Base-by-base conservation (phyloP, 1,140 invertebrate genomes). In the Phenacoccus solenopsis region DNA sequence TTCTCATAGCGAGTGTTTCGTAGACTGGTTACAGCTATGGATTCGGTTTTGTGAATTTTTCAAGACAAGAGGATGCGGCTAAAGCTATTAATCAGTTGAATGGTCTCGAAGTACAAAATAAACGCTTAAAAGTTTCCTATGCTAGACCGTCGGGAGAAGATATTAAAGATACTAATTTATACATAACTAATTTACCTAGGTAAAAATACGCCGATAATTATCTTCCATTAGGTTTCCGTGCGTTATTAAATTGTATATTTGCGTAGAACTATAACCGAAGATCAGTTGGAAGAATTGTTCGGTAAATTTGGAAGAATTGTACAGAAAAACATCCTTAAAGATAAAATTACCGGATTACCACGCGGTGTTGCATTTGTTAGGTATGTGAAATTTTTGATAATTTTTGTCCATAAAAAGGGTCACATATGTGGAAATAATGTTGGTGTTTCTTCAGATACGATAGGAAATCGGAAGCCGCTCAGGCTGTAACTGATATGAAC, bases 21-120 rank as follows among this genome's bases (percentile, higher is more conserved):
- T 80, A 91, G 84, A 94, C 93, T 79, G 92, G 92, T 24, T 97
- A 97, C 79, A 95, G 92, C 79, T 97, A 93, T 79, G 94, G 95
- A 16, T 98, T 96, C 81, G 94, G 93, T 21, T 98, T 98, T 82
- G 93, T 97, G 20, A 95, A 96, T 78, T 98, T 92, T 79, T 82
- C 86, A 28, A 87, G 86, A 73, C 86, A 89, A 72, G 88, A 91
- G 77, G 92, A 95, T 82, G 94, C 94, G 22, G 80, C 85, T 38
- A 85, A 87, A 74, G 94, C 94, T 28, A 95, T 96, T 72, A 84
- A 87, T 74, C 87, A 87, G 7, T 83, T 96, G 72, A 96, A 96
- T 80, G 93, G 94, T 24, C 86, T 92, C 72, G 88, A 91, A 78
- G 84, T 95, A 35, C 88, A 91, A 75, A 91, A 93, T 78, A 93